Base-by-base conservation (phyloP, 2,888 invertebrate species). In the Galerucella calmariensis region DNA sequence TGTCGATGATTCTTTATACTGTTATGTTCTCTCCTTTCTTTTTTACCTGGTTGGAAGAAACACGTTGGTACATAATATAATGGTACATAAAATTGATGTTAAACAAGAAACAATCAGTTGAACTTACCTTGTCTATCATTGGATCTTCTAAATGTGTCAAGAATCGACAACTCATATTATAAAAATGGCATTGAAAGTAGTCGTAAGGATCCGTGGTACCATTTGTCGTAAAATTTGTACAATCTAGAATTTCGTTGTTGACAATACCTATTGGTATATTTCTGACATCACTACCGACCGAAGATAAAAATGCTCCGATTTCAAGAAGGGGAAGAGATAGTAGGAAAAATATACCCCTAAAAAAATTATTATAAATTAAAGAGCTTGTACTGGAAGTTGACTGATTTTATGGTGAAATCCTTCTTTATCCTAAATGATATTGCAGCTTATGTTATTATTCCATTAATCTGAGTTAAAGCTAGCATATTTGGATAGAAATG, bases 311-410 rank as follows among this genome's bases (percentile, higher is more conserved):
- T 44, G 94, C 90, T 59, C 92, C 89, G 75, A 94, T 90, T 90
- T 97, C 94, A 35, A 96, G 88, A 16, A 96, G 88, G 14, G 97
- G 97, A 83, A 97, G 93, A 72, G 95, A 81, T 73, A 96, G 88
- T 77, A 95, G 92, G 86, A 97, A 97, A 77, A 94, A 87, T 46
- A 97, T 88, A 44, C 95, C 94, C 9, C 95, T 96, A 59, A 59
- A 51, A 59, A 35, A 27, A 48, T 14, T 41, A 8, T 41, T 8
- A 41, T 41, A 41, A 8, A 1, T 41, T 41, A 1, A 41, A 41
- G 5, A 41, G 9, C 9, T 41, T 41, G 35, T 9, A 6, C 0
- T 41, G 35, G 35, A 41, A 41, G 8, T 41, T 41, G 35, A 41
- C 8, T 8, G 0, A 41, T 41, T 41, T 41, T 9, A 8, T 41